Evolutionary conservation across 2,888 invertebrate genomes (phyloP), one percentile per base, ranked within the genome.

Genomic region (Drepana falcataria): DNA sequence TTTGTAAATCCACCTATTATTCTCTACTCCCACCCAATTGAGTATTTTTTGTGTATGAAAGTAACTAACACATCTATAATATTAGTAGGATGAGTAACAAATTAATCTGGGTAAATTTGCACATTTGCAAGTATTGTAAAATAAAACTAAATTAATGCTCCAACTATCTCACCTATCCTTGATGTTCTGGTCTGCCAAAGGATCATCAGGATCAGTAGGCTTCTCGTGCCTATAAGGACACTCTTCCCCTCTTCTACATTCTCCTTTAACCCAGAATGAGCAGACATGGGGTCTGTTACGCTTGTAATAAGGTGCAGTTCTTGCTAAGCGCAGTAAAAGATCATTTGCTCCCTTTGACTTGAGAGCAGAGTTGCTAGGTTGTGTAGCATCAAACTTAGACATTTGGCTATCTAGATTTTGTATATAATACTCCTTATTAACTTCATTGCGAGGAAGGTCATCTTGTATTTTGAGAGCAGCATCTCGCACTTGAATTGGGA

Each of bases 221-320:
- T 97, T 97, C 78, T 99, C 98, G 73, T 98, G 98, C 47, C 98
- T 92, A 79, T 98, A 98, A 0, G 98, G 98, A 83, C 98, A 98
- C 79, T 99, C 98, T 82, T 99, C 98, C 33, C 98, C 98, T 81
- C 98, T 91, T 74, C 97, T 94, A 80, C 98, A 98, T 82, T 98
- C 98, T 2, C 98, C 98, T 91, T 98, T 99, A n/a, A 98, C 98
- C 97, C 98, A 98, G 85, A 98, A 99, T 0, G 98, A 98, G 82
- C 98, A 98, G 53, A 98, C 97, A 85, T 98, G 98, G 0, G 98
- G 98, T 66, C 97, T 92, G 77, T 98, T 98, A 55, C 98, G 91
- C 79, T 98, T 98, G 83, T 99, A 98, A 82, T 98, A 99, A 0
- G 98, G 98, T 49, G 97, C 96, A 3, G 97, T 98, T 53, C 98